Evolutionary conservation across 2,888 invertebrate genomes (phyloP).

Genomic region (Trichogramma evanescens): DNA sequence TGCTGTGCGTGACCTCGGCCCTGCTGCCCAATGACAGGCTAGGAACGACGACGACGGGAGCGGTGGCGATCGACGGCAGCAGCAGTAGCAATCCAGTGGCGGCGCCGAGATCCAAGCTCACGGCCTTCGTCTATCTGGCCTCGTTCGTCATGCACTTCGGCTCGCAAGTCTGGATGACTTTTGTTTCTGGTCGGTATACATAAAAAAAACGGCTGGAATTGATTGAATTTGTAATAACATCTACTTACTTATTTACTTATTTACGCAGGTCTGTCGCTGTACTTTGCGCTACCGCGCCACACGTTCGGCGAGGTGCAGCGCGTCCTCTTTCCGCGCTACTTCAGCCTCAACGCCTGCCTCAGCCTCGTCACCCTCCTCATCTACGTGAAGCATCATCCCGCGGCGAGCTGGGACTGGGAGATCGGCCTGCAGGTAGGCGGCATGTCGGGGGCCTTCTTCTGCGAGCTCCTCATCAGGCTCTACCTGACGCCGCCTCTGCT

Average conservation of each 20-base stretch:
- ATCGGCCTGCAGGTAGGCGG: constrained; percentile 54
- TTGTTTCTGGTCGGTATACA: constrained; percentile 72
- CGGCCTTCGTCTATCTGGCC: constrained; percentile 63
- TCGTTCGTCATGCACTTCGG: constrained; percentile 79
- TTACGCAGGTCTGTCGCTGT: constrained; percentile 75
- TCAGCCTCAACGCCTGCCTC: constrained; percentile 68
- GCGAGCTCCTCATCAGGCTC: constrained; percentile 70
- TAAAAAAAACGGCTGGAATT: too few species aligned
- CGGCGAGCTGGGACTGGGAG: constrained; percentile 42
- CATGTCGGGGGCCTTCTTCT: constrained; percentile 61
- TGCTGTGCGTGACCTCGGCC: constrained; percentile 49
- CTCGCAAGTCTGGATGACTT: constrained; percentile 88
- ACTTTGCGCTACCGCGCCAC: constrained; percentile 78
- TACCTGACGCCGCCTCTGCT: constrained; percentile 70
- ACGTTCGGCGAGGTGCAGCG: constrained; percentile 83
- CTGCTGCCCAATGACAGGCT: constrained; percentile 32
- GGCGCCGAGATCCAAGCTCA: constrained; percentile 40
- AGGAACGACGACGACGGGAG: background rate
- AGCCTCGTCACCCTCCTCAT: constrained; percentile 67
- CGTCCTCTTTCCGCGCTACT: constrained; percentile 80
- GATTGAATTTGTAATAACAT: too few species aligned
- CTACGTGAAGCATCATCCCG: constrained; percentile 60
- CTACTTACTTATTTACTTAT: constrained; percentile 21
- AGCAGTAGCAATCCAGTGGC: constrained; percentile 20
- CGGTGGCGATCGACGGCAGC: background rate